Base-by-base conservation (phyloP, 2,113 vertebrate genomes). In the Gasterosteus aculeatus region DNA sequence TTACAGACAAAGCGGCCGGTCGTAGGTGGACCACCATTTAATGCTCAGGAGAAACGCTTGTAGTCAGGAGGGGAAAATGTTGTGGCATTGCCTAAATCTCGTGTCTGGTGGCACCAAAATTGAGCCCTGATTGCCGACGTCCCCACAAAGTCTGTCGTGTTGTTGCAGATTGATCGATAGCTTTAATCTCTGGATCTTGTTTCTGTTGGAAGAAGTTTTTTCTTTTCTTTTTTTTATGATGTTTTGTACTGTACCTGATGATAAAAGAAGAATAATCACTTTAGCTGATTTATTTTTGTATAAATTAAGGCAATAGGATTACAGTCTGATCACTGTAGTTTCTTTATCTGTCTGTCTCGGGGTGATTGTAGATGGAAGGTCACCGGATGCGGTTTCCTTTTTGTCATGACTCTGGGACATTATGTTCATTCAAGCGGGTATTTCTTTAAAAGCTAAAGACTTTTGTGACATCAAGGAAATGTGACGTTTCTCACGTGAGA, bases 201-300 rank as follows among this genome's bases (percentile, higher is more conserved):
- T 84, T 85, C 41, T 78, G 49, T 84, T 83, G 47, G 33, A 81
- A 73, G 66, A 60, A 19, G 67, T 2, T 39, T 42, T 42, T 42
- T 68, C 39, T 42, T 42, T 42, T 68, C 46, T 42, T 72, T 74
- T 72, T 77, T 84, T 44, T 26, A 81, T 76, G 56, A 83, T 58
- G 42, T 90, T 88, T 91, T 91, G 70, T 87, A 91, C 83, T 91
- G 78, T 91, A 90, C 69, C 69, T 87, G 78, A 80, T 82, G 78
- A 85, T 65, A 60, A 75, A 67, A 80, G n/a, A 67, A 71, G 33
- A 89, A 84, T 18, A 71, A 77, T 88, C 87, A 85, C 89, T 88
- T 88, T 86, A 87, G 78, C 80, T 84, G 86, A 89, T 88, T 92
- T 93, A 91, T 93, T 93, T 92, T 93, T 91, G 69, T 92, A 92